Evolutionary conservation across 1,140 invertebrate genomes (phyloP), one percentile per base, ranked within the genome.

Genomic region (Coenobita brevimanus): DNA sequence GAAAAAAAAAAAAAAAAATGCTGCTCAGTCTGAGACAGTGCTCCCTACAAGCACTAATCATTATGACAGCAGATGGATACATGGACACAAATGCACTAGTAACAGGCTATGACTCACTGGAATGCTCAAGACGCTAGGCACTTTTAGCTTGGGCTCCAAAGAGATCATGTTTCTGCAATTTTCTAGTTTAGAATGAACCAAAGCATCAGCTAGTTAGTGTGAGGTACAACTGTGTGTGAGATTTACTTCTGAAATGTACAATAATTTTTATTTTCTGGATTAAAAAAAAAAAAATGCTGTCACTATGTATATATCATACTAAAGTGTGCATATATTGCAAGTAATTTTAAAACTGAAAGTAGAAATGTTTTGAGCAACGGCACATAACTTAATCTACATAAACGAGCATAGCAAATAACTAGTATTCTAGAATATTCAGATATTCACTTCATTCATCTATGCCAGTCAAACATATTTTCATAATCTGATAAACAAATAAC

Each of bases 121-220:
- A 86, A 86, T 86, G 83, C 83, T 86, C 83, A 86, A 78, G 78
- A 86, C 57, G 79, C 83, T 86, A 86, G 83, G 83, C 83, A 86
- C 83, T 86, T 85, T 83, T 62, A 86, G 83, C 73, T 86, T 86
- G 75, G 75, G 69, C 60, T 86, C 60, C 83, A 67, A 67, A 78
- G 60, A 69, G 62, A 30, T 82, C 67, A 67, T 67, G 41, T 67
- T 46, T 30, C 43, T 43, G n/a, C 67, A 30, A 50, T 10, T 17
- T 41, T 41, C n/a, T 21, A 30, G 41, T 27, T 21, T 36, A 41
- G n/a, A n/a, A n/a, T n/a, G n/a, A n/a, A n/a, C n/a, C n/a, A n/a
- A n/a, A n/a, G n/a, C n/a, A n/a, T n/a, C n/a, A n/a, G n/a, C n/a
- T n/a, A n/a, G n/a, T n/a, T n/a, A n/a, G n/a, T n/a, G n/a, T n/a